Conservation (phyloP, 1,140 invertebrate species). For the Drosophila lacertosa region DNA sequence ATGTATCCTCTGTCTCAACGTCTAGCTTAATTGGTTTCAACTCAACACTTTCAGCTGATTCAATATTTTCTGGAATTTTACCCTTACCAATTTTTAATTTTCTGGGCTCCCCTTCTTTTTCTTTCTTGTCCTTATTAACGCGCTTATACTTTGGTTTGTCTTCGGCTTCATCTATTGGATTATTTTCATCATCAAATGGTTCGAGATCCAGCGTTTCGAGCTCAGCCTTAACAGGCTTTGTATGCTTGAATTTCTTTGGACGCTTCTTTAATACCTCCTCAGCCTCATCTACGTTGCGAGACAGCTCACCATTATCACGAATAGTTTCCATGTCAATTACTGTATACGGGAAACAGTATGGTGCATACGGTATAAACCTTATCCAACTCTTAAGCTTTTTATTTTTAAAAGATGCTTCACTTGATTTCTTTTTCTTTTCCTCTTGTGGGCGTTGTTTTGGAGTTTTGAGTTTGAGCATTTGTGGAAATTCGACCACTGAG, state of each 20-base stretch:
- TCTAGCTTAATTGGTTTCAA: constrained; percentile 83
- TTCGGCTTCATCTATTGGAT: constrained; percentile 39
- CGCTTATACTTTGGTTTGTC: constrained; percentile 67
- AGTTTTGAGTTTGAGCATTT: constrained; percentile 80
- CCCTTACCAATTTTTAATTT: constrained; percentile 76
- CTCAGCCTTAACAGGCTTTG: constrained; percentile 48
- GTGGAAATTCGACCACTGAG: constrained; percentile 72
- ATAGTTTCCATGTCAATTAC: constrained; percentile 63
- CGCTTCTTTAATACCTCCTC: constrained; percentile 64
- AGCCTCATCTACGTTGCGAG: constrained; percentile 77
- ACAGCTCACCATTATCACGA: constrained; percentile 70
- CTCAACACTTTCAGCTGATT: constrained; percentile 84
- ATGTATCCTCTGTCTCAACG: constrained; percentile 67
- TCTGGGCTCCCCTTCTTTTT: constrained; percentile 35
- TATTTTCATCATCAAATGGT: constrained; percentile 49
- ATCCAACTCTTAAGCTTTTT: constrained; percentile 80
- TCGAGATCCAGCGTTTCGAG: constrained; percentile 60
- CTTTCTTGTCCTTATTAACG: constrained; percentile 51
- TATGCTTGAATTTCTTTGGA: constrained; percentile 66
- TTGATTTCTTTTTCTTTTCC: constrained; percentile 81
- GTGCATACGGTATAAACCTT: constrained; percentile 69
- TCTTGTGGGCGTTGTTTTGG: constrained; percentile 82
- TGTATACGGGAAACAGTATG: constrained; percentile 65
- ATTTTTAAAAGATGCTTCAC: constrained; percentile 73
- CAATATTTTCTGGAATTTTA: constrained; percentile 57